These are phyloP conservation scores for Acrocyrtus sp. DNA, from an alignment of 2,888 invertebrate genomes.

Conservation along the genomic window DNA sequence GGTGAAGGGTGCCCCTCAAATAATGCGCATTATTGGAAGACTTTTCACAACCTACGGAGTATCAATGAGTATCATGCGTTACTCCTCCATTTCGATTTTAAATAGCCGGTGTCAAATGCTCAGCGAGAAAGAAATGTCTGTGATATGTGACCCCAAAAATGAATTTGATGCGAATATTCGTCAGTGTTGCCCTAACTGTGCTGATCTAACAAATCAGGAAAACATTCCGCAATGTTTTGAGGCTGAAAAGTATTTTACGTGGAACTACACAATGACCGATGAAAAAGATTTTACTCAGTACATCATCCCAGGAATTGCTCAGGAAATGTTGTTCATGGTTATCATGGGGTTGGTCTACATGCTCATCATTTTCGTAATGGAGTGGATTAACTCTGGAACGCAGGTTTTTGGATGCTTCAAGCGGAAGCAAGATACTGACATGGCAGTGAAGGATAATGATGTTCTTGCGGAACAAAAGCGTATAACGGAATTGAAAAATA, in stretches of 20 bases:
- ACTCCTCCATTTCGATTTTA: conserved; percentile 55
- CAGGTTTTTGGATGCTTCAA: not conserved
- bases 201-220: conserved; percentile 11
- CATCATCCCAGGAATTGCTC: conserved; percentile 57
- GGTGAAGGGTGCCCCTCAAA: conserved; percentile 8
- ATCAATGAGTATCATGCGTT: conserved; percentile 60
- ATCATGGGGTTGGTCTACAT: conserved; percentile 54
- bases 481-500: conserved; percentile 31
- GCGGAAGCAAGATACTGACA: not conserved
- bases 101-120: conserved; percentile 60
- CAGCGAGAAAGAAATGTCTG: conserved; percentile 44
- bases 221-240: conserved; percentile 44
- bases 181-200: conserved; percentile 45
- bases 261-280: conserved; percentile 55
- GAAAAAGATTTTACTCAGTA: conserved; percentile 51
- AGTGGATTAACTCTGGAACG: conserved; percentile 14
- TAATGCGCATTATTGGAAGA: conserved; percentile 34
- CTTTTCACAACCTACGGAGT: conserved; percentile 57
- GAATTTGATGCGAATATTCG: conserved; percentile 52
- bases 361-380: conserved; percentile 47
- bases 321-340: conserved; percentile 54
- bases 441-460: conserved; percentile 41
- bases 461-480: conserved; percentile 46
- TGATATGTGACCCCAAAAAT: conserved; percentile 56
- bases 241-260: conserved; percentile 50